Evolutionary conservation across 2,797 vertebrate species (phyloP).

Genomic region (Rhabdophis nuchalis): DNA sequence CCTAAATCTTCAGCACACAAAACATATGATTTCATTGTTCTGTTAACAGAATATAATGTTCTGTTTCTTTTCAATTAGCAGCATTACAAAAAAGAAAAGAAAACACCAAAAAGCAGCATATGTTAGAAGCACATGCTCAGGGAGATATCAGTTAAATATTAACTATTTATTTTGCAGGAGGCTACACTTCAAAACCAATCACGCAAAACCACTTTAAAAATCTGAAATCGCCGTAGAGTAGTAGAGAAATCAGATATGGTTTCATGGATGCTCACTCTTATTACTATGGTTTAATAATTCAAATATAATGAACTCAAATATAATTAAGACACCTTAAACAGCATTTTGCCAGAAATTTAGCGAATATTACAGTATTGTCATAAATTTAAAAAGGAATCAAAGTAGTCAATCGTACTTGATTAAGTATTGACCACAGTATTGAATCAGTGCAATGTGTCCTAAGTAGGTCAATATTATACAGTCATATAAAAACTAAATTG

Average conservation of each 20-base stretch:
- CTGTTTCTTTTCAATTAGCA: not conserved
- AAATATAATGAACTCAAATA: not conserved
- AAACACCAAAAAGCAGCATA: not conserved
- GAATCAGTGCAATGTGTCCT: not conserved
- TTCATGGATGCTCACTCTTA: not conserved
- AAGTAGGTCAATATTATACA: not conserved
- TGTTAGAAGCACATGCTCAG: not conserved
- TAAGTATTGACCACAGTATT: not conserved
- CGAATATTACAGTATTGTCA: not conserved
- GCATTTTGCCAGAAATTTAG: not conserved
- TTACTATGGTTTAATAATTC: not conserved
- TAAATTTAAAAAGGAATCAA: not conserved
- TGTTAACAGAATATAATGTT: not conserved
- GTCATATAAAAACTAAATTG: not conserved
- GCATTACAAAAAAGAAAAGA: not conserved
- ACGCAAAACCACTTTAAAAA: not conserved
- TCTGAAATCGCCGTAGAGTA: not conserved
- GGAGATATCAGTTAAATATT: not conserved
- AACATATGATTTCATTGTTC: not conserved
- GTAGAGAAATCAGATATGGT: not conserved
- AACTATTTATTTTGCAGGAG: not conserved
- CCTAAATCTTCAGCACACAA: not conserved
- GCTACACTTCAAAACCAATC: not conserved
- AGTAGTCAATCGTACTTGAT: not conserved
- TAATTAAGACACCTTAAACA: not conserved